Evolutionary conservation across 2,113 vertebrate genomes (phyloP), one percentile per base, ranked within the genome.

Genomic region (Strigops habroptila): DNA sequence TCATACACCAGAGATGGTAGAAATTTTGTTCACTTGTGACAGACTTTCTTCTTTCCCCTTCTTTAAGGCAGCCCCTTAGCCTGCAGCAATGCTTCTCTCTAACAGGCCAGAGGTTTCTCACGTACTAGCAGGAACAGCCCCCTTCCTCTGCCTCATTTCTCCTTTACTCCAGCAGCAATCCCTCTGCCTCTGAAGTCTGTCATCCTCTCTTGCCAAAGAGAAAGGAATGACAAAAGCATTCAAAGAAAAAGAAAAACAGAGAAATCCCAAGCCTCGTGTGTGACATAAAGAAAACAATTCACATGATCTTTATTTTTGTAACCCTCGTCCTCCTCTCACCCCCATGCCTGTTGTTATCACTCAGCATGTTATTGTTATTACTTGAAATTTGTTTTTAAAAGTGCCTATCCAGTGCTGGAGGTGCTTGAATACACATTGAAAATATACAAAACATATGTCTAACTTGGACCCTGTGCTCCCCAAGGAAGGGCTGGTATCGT

Each of bases 291-390:
- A 71, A 95, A 97, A 96, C 92, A 96, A 94, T 95, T 87, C 93
- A 96, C 95, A 95, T 95, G 96, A 96, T 95, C 92, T 94, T 94
- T 96, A 95, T 97, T 97, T 96, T 96, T 80, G 62, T 97, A 97
- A 96, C 93, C 90, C 95, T 96, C 77, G 70, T 96, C 93, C 96
- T 96, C 92, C 92, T 92, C 88, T 97, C 93, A 86, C 92, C 95
- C 95, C 81, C 91, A 62, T 73, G 93, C 78, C 93, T 97, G 91
- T 97, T 96, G 96, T 96, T 96, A 96, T 95, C 96, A 96, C 96
- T 96, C 96, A 91, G 65, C 88, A 62, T 95, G 88, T 97, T 96
- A 95, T 94, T 95, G 93, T 93, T 97, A 97, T 96, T 96, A 86
- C 91, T 96, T 92, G 59, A 92, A 95, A 97, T 97, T 96, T 96